A percentile compares a stretch with the other conserved stretches of the same genome.
Conservation (phyloP, 2,797 vertebrate genomes). For the Tamandua tetradactyla region DNA sequence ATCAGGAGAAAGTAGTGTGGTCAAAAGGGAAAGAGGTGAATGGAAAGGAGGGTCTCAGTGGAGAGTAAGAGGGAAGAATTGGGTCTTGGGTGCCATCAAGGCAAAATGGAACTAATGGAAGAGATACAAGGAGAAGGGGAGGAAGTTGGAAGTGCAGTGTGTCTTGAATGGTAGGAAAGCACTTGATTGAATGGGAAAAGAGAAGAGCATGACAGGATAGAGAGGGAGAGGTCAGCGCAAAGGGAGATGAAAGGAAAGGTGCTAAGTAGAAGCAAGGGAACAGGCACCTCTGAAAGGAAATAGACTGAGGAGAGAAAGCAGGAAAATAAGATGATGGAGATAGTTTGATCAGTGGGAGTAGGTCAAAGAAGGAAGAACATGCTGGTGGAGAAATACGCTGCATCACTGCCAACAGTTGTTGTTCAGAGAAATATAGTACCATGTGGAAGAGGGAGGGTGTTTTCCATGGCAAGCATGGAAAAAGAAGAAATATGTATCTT, state of each 20-base stretch:
- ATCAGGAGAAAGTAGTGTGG: background rate
- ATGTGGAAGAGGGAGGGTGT: background rate
- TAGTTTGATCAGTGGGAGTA: background rate
- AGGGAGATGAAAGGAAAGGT: background rate
- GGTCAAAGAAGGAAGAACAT: background rate
- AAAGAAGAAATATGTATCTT: background rate
- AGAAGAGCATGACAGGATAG: background rate
- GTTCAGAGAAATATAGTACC: background rate
- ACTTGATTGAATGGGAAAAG: background rate
- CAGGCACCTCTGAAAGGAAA: background rate
- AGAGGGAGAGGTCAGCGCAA: background rate
- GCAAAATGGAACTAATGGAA: background rate
- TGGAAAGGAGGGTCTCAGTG: background rate
- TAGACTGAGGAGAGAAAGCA: background rate
- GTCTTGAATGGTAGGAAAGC: background rate
- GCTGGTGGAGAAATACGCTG: background rate
- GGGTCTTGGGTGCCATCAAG: background rate
- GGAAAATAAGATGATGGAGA: background rate
- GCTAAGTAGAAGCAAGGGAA: background rate
- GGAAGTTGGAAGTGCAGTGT: background rate
- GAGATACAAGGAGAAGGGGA: background rate
- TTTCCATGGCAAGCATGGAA: background rate
- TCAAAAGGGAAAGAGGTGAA: background rate
- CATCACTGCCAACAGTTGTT: background rate
- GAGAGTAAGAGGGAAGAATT: background rate